Base-by-base conservation (phyloP, 2,797 vertebrate species). In the Takifugu ocellatus region DNA sequence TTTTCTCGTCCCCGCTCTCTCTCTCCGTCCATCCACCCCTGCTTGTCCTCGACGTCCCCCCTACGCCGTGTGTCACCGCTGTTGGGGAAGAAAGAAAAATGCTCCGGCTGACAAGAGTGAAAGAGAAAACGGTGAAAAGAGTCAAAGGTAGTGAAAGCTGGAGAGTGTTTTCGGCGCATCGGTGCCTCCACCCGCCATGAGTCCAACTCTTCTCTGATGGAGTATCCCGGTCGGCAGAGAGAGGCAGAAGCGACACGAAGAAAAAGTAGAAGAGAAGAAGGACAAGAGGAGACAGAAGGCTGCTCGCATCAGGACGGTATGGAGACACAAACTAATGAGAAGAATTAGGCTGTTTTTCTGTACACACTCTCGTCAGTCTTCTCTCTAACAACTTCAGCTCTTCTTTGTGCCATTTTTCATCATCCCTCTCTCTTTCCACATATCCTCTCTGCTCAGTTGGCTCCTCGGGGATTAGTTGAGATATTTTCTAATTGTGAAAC, bases 401-500 rank as follows among this genome's bases (percentile, higher is more conserved):
- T 11, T 78, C 46, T 83, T 79, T 62, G 57, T 8, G 61, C 74
- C 56, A 0, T 59, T 74, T 68, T 68, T 57, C 50, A 60, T 72
- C 17, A 68, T 66, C 46, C 53, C 26, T 61, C 56, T 44, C 29
- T 21, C 43, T 12, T 58, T 51, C 33, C 59, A 31, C 45, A 4
- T 31, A 39, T 68, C 44, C 59, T 71, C 57, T 72, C 27, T 21
- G 45, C 58, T 65, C 56, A 72, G 51, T 74, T 65, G 59, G 75
- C 70, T 79, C 81, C 75, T 72, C 66, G 55, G 84, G 78, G 81
- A 84, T 57, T 75, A 56, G 72, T 78, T 62, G 77, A 74, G 77
- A 86, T 79, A 85, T 81, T 84, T 81, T 78, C 81, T 84, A 78
- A 86, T 84, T 87, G 79, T 78, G 54, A 81, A 82, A 83, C 69